Conservation (phyloP, 2,888 invertebrate genomes). For the Monopis laevigella region DNA sequence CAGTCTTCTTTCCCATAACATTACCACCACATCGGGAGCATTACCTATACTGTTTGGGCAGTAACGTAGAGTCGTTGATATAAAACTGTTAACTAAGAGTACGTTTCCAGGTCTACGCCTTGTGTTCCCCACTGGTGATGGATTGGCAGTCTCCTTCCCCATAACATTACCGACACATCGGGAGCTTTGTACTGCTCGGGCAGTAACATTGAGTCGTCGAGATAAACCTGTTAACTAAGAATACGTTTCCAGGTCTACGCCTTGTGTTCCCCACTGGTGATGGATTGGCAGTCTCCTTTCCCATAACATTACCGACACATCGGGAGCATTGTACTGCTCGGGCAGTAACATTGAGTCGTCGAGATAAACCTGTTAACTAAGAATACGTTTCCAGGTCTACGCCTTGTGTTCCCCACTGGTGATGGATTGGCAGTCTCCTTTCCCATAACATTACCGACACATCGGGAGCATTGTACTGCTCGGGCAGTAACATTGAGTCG, state of each 20-base stretch:
- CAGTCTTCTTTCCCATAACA: slow-evolving; percentile 49
- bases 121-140: slow-evolving; percentile 56
- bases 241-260: slow-evolving; percentile 53
- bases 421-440: slow-evolving; percentile 56
- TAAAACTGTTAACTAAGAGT: too few species aligned
- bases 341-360: slow-evolving; percentile 51
- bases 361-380: slow-evolving; percentile 58
- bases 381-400: slow-evolving; percentile 55
- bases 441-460: slow-evolving; percentile 48
- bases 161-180: slow-evolving; percentile 49
- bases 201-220: slow-evolving; percentile 53
- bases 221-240: slow-evolving; percentile 58
- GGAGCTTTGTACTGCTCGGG: slow-evolving; percentile 48
- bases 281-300: slow-evolving; percentile 54
- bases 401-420: slow-evolving; percentile 57
- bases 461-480: slow-evolving; percentile 47
- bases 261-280: slow-evolving; percentile 59
- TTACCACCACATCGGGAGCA: slow-evolving; percentile 52
- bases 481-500: slow-evolving; percentile 56
- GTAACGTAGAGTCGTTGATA: too few species aligned
- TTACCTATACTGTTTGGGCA: too few species aligned
- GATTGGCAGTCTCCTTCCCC: slow-evolving; percentile 54
- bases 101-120: slow-evolving; percentile 55
- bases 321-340: slow-evolving; percentile 51
- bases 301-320: slow-evolving; percentile 48